These are phyloP conservation scores for Hirundichthys speculiger DNA, from an alignment of 2,113 vertebrate genomes.

Conservation along the genomic window DNA sequence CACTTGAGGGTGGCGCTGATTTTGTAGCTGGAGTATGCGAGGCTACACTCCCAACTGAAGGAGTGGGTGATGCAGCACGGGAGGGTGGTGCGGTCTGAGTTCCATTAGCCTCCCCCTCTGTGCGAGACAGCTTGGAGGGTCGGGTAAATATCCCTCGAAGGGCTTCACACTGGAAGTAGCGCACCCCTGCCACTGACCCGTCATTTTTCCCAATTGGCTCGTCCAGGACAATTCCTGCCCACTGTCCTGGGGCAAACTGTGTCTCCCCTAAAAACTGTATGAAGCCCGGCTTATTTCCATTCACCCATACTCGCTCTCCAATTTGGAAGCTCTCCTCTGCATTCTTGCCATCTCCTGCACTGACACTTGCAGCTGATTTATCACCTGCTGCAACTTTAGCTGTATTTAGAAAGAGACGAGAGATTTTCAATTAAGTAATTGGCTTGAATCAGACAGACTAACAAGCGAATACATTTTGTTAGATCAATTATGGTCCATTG, in stretches of 20 bases:
- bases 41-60: slow-evolving; percentile 71
- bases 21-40: slow-evolving; percentile 62
- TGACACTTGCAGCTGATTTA: slow-evolving; percentile 76
- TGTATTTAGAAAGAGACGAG: slow-evolving; percentile 11
- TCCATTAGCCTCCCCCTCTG: slow-evolving; percentile 90
- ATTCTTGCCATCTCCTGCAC: slow-evolving; percentile 77
- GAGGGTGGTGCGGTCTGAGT: slow-evolving; percentile 81
- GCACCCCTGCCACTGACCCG: slow-evolving; percentile 93
- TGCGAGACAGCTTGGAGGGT: slow-evolving; percentile 91
- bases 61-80: slow-evolving; percentile 87
- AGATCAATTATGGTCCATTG: background rate
- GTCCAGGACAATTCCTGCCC: slow-evolving; percentile 96
- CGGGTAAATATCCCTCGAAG: slow-evolving; percentile 94
- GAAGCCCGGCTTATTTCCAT: slow-evolving; percentile 93
- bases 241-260: slow-evolving; percentile 96
- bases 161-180: slow-evolving; percentile 96
- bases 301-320: slow-evolving; percentile 98
- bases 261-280: slow-evolving; percentile 97
- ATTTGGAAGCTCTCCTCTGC: slow-evolving; percentile 89
- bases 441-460: background rate
- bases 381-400: slow-evolving; percentile 74
- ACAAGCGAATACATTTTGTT: background rate
- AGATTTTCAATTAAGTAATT: background rate
- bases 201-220: slow-evolving; percentile 98
- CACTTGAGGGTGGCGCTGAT: slow-evolving; percentile 49